phyloP scores from a whole-genome alignment of 2,797 vertebrate genomes.

The Gallirallus australis region DNA sequence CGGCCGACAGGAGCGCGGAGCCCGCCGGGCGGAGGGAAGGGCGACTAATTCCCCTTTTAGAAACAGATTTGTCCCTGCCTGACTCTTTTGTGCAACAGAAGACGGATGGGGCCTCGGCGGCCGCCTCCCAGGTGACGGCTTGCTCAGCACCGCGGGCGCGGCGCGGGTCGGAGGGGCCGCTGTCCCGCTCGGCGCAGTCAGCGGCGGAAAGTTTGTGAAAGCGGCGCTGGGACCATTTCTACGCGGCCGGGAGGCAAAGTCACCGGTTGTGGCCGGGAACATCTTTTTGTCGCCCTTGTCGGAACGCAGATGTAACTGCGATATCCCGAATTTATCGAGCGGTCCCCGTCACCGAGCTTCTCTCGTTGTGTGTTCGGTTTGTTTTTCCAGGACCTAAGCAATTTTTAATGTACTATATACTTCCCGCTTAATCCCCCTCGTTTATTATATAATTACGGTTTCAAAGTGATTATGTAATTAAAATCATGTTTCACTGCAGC shows the following conservation, averaged over 20 bases:
- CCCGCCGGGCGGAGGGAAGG: neutral
- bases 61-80: neutral
- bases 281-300: neutral
- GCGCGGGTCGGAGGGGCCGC: neutral
- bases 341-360: slow-evolving; percentile 67
- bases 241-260: neutral
- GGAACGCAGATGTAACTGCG: neutral
- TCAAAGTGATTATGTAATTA: slow-evolving; percentile 94
- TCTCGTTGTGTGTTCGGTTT: slow-evolving; percentile 80
- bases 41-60: neutral
- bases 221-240: neutral
- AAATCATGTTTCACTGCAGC: slow-evolving; percentile 87
- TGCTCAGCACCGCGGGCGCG: neutral
- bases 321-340: neutral
- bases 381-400: slow-evolving; percentile 85
- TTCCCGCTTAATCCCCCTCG: slow-evolving; percentile 87
- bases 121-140: neutral
- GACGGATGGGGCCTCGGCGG: neutral
- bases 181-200: neutral
- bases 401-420: slow-evolving; percentile 85
- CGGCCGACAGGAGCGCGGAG: neutral
- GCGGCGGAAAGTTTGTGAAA: neutral
- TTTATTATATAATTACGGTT: slow-evolving; percentile 93
- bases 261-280: neutral
- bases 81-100: neutral